Percentiles rank a stretch among this genome's conserved stretches.
Conservation (phyloP, 35 echinoderm and acorn worm genomes). For the Eucidaris tribuloides region DNA sequence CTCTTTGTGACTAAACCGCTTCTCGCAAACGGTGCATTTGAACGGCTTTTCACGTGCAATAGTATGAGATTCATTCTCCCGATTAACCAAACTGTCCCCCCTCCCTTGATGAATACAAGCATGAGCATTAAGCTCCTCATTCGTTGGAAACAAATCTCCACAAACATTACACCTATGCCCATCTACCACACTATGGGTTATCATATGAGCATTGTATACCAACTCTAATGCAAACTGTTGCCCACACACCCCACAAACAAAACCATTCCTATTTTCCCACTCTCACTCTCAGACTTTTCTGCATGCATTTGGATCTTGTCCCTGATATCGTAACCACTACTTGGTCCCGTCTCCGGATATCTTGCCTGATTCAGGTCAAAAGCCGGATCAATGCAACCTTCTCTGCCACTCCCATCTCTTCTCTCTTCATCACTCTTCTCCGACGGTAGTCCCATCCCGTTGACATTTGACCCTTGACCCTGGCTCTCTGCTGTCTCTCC, state of each 20-base stretch:
- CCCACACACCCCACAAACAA: conserved; percentile 5
- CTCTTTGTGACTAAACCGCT: background rate
- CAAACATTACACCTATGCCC: conserved; percentile 1
- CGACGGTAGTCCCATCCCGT: background rate
- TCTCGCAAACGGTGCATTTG: background rate
- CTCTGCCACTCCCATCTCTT: no score
- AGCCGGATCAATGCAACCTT: no score
- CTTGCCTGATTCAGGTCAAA: background rate
- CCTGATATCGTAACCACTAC: background rate
- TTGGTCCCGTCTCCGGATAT: background rate
- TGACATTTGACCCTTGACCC: background rate
- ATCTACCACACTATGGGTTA: conserved; percentile 17
- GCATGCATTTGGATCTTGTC: background rate
- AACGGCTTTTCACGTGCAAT: conserved; percentile 21
- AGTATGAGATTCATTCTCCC: no score
- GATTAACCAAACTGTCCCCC: background rate
- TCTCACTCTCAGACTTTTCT: background rate
- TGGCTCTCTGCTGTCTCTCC: background rate
- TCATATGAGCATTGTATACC: conserved; percentile 27
- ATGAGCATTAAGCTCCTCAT: conserved; percentile 1
- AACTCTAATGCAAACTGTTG: conserved; percentile 22
- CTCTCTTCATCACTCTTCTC: no score
- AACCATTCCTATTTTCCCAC: background rate
- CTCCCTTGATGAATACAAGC: background rate
- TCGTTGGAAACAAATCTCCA: conserved; percentile 16